These are phyloP conservation scores for Chaetops frenatus DNA, from an alignment of 2,113 vertebrate genomes.

Conservation along the genomic window DNA sequence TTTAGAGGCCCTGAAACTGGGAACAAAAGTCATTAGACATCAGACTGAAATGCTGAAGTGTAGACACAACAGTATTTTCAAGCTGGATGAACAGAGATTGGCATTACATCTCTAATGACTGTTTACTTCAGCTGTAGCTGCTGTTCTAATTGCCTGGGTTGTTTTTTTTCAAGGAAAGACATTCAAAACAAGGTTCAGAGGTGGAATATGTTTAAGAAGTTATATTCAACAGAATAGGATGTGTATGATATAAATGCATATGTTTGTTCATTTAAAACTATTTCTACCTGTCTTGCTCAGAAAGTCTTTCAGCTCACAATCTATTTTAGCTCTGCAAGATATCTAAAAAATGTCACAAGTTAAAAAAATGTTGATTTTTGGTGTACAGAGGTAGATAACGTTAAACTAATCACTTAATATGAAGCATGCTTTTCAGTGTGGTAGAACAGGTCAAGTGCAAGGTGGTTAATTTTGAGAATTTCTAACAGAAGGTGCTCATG, in stretches of 20 bases:
- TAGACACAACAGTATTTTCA: slow-evolving; percentile 38
- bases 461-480: neutral
- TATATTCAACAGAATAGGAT: neutral
- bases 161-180: neutral
- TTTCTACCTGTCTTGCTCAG: neutral
- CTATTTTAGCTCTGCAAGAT: neutral
- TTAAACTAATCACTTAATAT: neutral
- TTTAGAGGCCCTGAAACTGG: neutral
- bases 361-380: neutral
- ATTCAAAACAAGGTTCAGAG: neutral
- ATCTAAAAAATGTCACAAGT: neutral
- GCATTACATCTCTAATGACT: slow-evolving; percentile 8
- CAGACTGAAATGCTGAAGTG: slow-evolving; percentile 2
- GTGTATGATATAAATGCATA: neutral
- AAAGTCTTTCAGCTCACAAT: neutral
- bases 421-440: neutral
- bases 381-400: neutral
- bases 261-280: neutral
- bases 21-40: neutral
- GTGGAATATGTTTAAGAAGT: neutral
- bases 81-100: neutral
- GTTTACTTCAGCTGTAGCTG: slow-evolving; percentile 2
- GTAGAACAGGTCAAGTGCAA: neutral
- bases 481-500: neutral
- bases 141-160: neutral